Base-by-base conservation (phyloP, 2,797 vertebrate species). In the Sandelia bainsii region DNA sequence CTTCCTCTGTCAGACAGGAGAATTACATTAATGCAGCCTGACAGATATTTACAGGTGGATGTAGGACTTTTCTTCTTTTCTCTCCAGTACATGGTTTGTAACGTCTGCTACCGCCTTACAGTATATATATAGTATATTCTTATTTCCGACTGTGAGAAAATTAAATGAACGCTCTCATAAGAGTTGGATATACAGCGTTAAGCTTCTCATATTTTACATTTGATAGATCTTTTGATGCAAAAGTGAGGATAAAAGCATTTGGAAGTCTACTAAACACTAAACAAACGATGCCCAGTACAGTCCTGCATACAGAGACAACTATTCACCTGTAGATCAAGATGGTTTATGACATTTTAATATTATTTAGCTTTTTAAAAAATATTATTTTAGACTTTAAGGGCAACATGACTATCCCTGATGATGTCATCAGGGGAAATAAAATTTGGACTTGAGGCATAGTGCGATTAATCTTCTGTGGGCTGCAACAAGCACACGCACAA, bases 1-100 rank as follows among this genome's bases (percentile, higher is more conserved):
- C 2, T 39, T 60, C 34, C 32, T 63, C 51, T 32, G 23, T 62
- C 52, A 46, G 70, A 61, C 61, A 51, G 34, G 37, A 44, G 10
- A 79, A 75, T 58, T 27, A 72, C 37, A 84, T 63, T 58, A 70
- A 60, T 5, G 2, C 14, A 23, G 63, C 10, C 20, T 44, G 72
- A 49, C 42, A 73, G 76, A 50, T 45, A 69, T 40, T n/a, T 32
- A 27, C 22, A 56, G 6, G 45, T 10, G n/a, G 12, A 52, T 46
- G 58, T 45, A 13, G 48, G 48, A 39, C 25, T 34, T 22, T 22
- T 5, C 34, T 29, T 29, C 6, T 49, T 2, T 40, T 42, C 29
- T 59, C 23, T 59, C 2, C 20, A 56, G 19, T 16, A 51, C 11
- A 54, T 9, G 14, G 19, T 11, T 40, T 58, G 8, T 39, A 32